A percentile compares a stretch with the other conserved stretches of the same genome.
These are phyloP conservation scores for Orchesellides sinensis DNA, from an alignment of 2,888 invertebrate species.

Conservation along the genomic window DNA sequence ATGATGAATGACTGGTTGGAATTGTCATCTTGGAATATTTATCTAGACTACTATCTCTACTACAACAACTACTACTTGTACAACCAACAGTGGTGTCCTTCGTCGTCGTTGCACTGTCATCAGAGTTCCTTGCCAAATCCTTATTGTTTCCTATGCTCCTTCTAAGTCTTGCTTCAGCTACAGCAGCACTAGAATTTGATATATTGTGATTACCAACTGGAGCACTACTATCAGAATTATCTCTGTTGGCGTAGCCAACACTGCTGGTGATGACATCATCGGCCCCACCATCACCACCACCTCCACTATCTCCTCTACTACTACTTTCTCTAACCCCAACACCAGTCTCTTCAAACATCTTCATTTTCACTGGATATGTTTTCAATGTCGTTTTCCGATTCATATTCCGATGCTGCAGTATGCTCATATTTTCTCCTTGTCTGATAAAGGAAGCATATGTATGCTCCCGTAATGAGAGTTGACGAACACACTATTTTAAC, in stretches of 20 bases:
- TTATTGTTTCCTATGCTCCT: constrained; percentile 18
- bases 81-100: not conserved
- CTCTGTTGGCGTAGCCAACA: not conserved
- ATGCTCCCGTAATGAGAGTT: no score
- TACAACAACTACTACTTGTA: constrained; percentile 24
- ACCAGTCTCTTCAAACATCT: not conserved
- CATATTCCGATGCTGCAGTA: not conserved
- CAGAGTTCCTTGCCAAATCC: not conserved
- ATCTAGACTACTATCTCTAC: constrained; percentile 8
- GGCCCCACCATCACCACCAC: not conserved
- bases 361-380: constrained; percentile 9
- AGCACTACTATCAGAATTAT: not conserved
- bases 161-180: constrained; percentile 46
- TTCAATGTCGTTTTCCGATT: not conserved
- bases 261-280: constrained; percentile 2
- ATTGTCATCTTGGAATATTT: constrained; percentile 22
- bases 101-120: constrained; percentile 9
- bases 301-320: constrained; percentile 21
- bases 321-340: constrained; percentile 5
- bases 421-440: not conserved
- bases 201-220: not conserved
- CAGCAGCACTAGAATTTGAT: not conserved
- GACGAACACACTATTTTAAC: no score
- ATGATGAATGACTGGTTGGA: constrained; percentile 27
- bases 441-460: not conserved